These are phyloP conservation scores for Caradrina kadenii DNA, from an alignment of 2,888 invertebrate species.

Conservation along the genomic window DNA sequence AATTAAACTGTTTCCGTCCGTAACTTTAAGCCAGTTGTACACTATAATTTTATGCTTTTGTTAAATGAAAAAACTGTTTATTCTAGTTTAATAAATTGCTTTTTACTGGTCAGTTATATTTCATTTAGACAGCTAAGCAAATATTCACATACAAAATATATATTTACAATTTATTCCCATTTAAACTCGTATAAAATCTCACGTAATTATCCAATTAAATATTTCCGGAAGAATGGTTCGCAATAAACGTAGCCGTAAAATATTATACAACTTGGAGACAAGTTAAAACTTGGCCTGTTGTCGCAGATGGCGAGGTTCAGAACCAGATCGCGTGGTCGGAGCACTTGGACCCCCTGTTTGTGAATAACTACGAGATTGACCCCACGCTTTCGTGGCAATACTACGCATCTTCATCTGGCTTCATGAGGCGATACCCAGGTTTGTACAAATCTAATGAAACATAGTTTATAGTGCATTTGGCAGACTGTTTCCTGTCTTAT, in stretches of 20 bases:
- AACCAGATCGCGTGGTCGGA: constrained; percentile 98
- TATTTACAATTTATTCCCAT: neutral
- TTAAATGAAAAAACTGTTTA: constrained; percentile 12
- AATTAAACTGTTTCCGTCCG: constrained; percentile 37
- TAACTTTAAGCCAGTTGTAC: constrained; percentile 30
- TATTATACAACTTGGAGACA: constrained; percentile 22
- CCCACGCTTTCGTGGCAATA: constrained; percentile 99
- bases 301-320: constrained; percentile 94
- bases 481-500: too few relatives aligned
- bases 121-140: neutral
- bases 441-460: neutral
- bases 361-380: constrained; percentile 97
- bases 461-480: neutral
- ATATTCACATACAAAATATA: neutral
- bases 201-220: constrained; percentile 20
- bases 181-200: neutral
- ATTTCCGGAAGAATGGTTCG: constrained; percentile 17
- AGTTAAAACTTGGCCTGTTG: constrained; percentile 38
- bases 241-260: constrained; percentile 39
- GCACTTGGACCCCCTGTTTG: constrained; percentile 96
- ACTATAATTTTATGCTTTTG: constrained; percentile 13
- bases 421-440: constrained; percentile 98
- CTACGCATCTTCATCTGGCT: constrained; percentile 98
- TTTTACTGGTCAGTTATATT: constrained; percentile 1
- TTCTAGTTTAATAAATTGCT: constrained; percentile 28